Evolutionary conservation across 2,888 invertebrate species (phyloP).

Genomic region (Diabrotica balteata): DNA sequence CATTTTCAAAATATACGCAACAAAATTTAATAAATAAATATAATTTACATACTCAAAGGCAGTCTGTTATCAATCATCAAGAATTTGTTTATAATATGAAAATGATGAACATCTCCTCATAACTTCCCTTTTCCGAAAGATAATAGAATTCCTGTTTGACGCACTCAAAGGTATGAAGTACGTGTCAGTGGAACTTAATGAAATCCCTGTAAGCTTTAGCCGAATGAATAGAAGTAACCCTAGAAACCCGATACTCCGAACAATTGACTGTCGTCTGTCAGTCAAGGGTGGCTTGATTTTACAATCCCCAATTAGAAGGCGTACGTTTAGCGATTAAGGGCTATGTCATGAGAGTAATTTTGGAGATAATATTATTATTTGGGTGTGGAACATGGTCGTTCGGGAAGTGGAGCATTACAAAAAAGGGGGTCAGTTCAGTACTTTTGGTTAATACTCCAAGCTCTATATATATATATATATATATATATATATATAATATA

Average conservation of each 20-base stretch:
- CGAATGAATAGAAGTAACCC: constrained; percentile 49
- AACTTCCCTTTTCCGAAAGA: constrained; percentile 7
- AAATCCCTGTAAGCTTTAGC: constrained; percentile 44
- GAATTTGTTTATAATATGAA: not conserved
- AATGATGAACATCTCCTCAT: not conserved
- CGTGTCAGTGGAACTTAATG: constrained; percentile 46
- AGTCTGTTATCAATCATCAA: not conserved
- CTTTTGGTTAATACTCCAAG: no score
- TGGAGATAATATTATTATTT: constrained; percentile 41
- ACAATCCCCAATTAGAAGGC: constrained; percentile 57
- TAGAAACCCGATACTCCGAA: constrained; percentile 50
- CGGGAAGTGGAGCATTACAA: no score
- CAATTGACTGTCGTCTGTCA: constrained; percentile 51
- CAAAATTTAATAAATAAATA: no score
- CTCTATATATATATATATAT: no score
- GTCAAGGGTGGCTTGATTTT: constrained; percentile 57
- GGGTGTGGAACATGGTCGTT: constrained; percentile 22
- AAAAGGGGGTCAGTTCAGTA: no score
- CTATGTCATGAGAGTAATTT: constrained; percentile 46
- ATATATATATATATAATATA: no score
- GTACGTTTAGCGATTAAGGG: constrained; percentile 48
- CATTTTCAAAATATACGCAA: no score
- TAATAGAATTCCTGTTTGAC: constrained; percentile 10
- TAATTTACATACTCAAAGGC: not conserved
- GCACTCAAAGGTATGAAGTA: constrained; percentile 31